phyloP scores from a whole-genome alignment of 2,888 invertebrate species.

The Temnothorax rugatulus region DNA sequence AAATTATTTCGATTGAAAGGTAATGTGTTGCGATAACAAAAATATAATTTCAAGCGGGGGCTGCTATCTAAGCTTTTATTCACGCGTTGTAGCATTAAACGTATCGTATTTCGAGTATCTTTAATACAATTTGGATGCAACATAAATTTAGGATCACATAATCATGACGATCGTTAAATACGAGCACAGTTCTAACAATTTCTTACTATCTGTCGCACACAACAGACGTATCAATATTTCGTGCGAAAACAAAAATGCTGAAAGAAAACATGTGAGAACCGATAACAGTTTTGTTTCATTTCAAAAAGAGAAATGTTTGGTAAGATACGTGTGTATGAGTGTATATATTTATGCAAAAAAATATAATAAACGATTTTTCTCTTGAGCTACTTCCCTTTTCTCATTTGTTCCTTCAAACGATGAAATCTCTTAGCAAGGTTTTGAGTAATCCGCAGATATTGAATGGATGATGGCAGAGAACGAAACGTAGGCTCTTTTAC shows the following conservation, averaged over 20 bases:
- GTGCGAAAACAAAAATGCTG: slow-evolving; percentile 13
- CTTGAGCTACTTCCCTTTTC: slow-evolving; percentile 66
- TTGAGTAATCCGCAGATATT: slow-evolving; percentile 68
- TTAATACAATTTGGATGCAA: background rate
- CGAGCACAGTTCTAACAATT: slow-evolving; percentile 10
- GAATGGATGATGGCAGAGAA: slow-evolving; percentile 39
- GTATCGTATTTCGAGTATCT: background rate
- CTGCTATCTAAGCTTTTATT: slow-evolving; percentile 10
- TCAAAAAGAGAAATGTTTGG: slow-evolving; percentile 46
- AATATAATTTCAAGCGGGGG: slow-evolving; percentile 5
- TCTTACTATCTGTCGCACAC: slow-evolving; percentile 1
- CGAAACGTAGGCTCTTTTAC: too few species aligned
- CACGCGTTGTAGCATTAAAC: background rate
- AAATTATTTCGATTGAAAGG: slow-evolving; percentile 28
- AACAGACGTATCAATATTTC: background rate
- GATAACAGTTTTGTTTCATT: slow-evolving; percentile 62
- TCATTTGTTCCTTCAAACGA: slow-evolving; percentile 63
- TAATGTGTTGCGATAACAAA: slow-evolving; percentile 37
- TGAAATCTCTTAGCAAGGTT: slow-evolving; percentile 67
- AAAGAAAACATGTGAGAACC: slow-evolving; percentile 54
- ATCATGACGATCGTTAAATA: slow-evolving; percentile 34
- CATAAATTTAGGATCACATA: slow-evolving; percentile 20
- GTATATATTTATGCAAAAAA: slow-evolving; percentile 63
- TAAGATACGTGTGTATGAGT: slow-evolving; percentile 29
- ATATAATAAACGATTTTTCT: slow-evolving; percentile 69